Evolutionary conservation across 2,888 invertebrate species (phyloP).

Genomic region (Podotricha telesiphe): DNA sequence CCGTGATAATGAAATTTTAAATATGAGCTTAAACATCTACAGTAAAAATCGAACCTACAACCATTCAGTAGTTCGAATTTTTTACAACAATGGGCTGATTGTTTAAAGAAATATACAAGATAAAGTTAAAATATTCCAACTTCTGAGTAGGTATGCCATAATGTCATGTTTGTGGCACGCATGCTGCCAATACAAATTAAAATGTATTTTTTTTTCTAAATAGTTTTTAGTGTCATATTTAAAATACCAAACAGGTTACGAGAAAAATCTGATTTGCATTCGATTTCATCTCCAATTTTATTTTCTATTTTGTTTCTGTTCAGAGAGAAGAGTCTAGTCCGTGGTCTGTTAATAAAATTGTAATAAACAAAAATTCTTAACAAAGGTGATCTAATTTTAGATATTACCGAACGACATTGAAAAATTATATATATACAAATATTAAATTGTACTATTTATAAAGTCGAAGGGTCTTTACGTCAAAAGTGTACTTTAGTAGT

Average conservation of each 20-base stretch:
- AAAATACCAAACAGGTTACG: background rate
- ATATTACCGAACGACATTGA: background rate
- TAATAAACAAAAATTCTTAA: background rate
- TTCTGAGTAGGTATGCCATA: slow-evolving; percentile 3
- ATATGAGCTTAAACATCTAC: too few relatives aligned
- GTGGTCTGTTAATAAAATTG: too few relatives aligned
- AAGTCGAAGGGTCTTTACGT: background rate
- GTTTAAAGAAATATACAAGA: slow-evolving; percentile 3
- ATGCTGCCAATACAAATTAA: slow-evolving; percentile 1
- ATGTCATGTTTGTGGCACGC: slow-evolving; percentile 13
- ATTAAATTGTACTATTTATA: background rate
- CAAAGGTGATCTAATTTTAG: background rate
- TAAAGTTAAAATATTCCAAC: background rate
- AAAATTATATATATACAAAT: background rate
- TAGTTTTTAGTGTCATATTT: slow-evolving; percentile 1
- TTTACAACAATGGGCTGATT: background rate
- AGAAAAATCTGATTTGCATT: background rate
- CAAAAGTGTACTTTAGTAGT: background rate
- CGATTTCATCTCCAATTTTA: background rate
- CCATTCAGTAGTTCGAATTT: background rate
- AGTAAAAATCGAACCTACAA: too few relatives aligned
- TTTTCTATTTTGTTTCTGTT: too few relatives aligned
- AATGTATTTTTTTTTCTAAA: background rate
- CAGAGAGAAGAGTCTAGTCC: too few relatives aligned
- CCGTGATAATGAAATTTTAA: too few relatives aligned